Evolutionary conservation across 1,140 invertebrate species (phyloP).

Genomic region (Ooceraea biroi): DNA sequence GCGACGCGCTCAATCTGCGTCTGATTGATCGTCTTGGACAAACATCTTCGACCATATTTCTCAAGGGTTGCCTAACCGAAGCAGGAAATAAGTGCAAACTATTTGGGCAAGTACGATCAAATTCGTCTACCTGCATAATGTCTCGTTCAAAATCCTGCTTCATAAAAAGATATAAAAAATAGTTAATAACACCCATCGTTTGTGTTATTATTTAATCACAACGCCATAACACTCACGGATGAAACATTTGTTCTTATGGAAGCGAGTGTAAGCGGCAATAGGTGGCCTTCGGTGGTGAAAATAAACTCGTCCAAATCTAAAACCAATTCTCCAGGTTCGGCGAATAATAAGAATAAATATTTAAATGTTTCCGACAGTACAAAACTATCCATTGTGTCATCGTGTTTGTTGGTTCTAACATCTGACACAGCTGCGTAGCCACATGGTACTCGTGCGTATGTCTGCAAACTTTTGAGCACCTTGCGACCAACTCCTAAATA

Average conservation of each 20-base stretch:
- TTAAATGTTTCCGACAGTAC: conserved; percentile 99
- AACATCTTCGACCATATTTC: conserved; percentile 94
- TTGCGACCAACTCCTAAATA: conserved; percentile 97
- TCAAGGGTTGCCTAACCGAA: conserved; percentile 91
- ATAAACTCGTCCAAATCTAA: conserved; percentile 98
- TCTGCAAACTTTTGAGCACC: conserved; percentile 96
- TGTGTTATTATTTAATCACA: not conserved
- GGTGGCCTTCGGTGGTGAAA: conserved; percentile 98
- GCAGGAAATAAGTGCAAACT: conserved; percentile 93
- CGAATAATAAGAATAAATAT: conserved; percentile 97
- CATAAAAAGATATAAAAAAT: conserved; percentile 69
- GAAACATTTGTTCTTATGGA: conserved; percentile 83
- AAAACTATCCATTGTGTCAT: conserved; percentile 99
- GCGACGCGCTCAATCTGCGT: conserved; percentile 89
- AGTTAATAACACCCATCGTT: conserved; percentile 13
- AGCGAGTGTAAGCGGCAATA: conserved; percentile 95
- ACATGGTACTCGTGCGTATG: conserved; percentile 96
- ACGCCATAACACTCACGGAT: conserved; percentile 80
- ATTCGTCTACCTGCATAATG: conserved; percentile 83
- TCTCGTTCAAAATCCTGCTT: conserved; percentile 89
- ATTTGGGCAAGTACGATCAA: conserved; percentile 94
- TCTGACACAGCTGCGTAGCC: conserved; percentile 99
- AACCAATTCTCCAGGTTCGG: conserved; percentile 94
- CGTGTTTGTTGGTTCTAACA: conserved; percentile 94
- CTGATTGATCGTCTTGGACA: conserved; percentile 89